Conservation (phyloP, 2,797 vertebrate species). For the Diplodus sargus region DNA sequence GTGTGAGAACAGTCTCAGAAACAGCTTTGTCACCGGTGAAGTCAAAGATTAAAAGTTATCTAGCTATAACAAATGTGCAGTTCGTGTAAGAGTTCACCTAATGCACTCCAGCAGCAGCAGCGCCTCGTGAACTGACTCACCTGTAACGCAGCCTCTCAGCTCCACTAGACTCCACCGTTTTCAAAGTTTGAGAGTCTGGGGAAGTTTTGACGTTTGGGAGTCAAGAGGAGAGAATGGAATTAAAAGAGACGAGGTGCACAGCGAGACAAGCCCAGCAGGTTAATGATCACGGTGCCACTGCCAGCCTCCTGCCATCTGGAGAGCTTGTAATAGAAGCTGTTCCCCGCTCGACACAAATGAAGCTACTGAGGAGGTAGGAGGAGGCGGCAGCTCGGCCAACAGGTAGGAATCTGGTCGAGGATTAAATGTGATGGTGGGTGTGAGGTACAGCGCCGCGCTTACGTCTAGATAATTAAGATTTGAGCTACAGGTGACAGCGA, state of each 20-base stretch:
- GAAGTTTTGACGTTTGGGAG: conserved; percentile 53
- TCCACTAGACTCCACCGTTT: neutral
- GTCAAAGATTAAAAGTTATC: neutral
- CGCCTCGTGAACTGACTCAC: neutral
- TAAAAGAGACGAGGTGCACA: conserved; percentile 52
- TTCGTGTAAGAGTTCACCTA: neutral
- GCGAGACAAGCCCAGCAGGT: conserved; percentile 51
- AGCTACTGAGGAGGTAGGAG: conserved; percentile 18
- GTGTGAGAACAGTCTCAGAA: neutral
- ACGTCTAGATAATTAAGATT: conserved; percentile 52
- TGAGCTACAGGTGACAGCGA: conserved; percentile 56
- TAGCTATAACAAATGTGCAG: neutral
- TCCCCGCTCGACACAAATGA: conserved; percentile 39
- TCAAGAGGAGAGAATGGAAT: conserved; percentile 36
- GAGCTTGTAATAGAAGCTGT: conserved; percentile 44
- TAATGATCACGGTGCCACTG: conserved; percentile 53
- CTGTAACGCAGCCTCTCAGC: conserved; percentile 3
- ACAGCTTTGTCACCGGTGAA: neutral
- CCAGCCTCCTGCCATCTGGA: conserved; percentile 62
- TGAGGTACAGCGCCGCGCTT: neutral
- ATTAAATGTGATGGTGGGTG: conserved; percentile 31
- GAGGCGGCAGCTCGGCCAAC: conserved; percentile 21
- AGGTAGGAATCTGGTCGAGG: conserved; percentile 27
- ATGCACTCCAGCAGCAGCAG: neutral
- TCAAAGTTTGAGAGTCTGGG: conserved; percentile 39